phyloP scores from a whole-genome alignment of 2,113 vertebrate species.

The Myanophis thanlyinensis region DNA sequence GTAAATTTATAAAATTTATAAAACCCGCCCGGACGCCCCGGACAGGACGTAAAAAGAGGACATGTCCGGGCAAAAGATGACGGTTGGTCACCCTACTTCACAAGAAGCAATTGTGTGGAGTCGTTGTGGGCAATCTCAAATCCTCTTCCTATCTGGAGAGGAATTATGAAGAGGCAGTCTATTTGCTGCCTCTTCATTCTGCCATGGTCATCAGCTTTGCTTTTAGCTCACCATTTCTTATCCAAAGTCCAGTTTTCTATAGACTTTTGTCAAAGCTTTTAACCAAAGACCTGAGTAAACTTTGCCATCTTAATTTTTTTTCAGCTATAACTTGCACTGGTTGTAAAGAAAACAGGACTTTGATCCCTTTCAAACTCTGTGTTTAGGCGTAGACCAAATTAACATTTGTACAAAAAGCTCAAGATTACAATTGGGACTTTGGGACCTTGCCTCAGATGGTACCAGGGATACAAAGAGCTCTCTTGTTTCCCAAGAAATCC shows the following conservation, averaged over 20 bases:
- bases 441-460: not conserved
- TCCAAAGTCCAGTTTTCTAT: not conserved
- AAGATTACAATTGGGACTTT: not conserved
- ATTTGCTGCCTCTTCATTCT: not conserved
- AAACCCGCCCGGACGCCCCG: too few relatives aligned
- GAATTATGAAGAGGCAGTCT: not conserved
- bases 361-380: not conserved
- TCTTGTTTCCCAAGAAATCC: not conserved
- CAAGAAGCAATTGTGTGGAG: not conserved
- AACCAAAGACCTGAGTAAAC: not conserved
- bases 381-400: not conserved
- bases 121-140: not conserved
- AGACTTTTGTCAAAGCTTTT: not conserved
- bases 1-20: too few relatives aligned
- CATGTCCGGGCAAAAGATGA: too few relatives aligned
- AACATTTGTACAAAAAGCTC: not conserved
- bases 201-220: not conserved
- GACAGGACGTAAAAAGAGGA: too few relatives aligned
- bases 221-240: not conserved
- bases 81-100: too few relatives aligned
- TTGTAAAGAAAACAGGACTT: not conserved
- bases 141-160: not conserved
- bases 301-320: not conserved
- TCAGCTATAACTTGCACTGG: not conserved
- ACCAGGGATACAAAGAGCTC: not conserved